Conservation (phyloP, 2,888 invertebrate species). For the Cephus nigrinus region DNA sequence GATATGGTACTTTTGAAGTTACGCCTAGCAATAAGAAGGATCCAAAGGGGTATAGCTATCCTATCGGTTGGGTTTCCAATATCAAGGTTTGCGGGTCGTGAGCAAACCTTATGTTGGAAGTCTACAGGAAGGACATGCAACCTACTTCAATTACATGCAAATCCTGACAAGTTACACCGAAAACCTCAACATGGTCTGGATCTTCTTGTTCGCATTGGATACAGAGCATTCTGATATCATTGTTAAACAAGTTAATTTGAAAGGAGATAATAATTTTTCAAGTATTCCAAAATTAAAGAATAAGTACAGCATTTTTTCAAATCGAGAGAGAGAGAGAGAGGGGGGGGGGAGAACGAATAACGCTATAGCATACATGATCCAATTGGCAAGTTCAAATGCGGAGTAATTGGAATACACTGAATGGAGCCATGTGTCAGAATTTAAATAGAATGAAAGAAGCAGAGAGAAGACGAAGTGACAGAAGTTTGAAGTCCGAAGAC, state of each 20-base stretch:
- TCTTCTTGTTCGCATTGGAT: neutral
- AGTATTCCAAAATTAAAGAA: neutral
- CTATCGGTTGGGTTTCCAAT: conserved; percentile 26
- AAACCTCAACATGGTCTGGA: conserved; percentile 34
- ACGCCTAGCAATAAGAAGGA: conserved; percentile 1
- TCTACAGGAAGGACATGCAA: conserved; percentile 30
- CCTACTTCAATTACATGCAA: conserved; percentile 50
- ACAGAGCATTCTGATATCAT: neutral
- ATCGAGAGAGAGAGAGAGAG: neutral
- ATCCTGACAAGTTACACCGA: conserved; percentile 38
- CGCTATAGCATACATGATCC: neutral
- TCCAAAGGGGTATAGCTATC: neutral
- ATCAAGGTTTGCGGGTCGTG: conserved; percentile 32
- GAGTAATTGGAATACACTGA: neutral
- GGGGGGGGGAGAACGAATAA: neutral
- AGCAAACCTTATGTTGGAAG: conserved; percentile 25
- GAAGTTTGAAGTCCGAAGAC: neutral
- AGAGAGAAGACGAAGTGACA: neutral
- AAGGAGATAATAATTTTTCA: neutral
- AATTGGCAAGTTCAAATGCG: neutral
- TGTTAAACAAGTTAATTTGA: neutral
- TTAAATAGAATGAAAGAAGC: neutral
- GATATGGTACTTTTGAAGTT: neutral
- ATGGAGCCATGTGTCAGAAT: neutral
- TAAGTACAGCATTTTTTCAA: neutral